A percentile compares a stretch with the other conserved stretches of the same genome.
These are phyloP conservation scores for Macaria notata DNA, from an alignment of 2,888 invertebrate genomes.

Conservation along the genomic window DNA sequence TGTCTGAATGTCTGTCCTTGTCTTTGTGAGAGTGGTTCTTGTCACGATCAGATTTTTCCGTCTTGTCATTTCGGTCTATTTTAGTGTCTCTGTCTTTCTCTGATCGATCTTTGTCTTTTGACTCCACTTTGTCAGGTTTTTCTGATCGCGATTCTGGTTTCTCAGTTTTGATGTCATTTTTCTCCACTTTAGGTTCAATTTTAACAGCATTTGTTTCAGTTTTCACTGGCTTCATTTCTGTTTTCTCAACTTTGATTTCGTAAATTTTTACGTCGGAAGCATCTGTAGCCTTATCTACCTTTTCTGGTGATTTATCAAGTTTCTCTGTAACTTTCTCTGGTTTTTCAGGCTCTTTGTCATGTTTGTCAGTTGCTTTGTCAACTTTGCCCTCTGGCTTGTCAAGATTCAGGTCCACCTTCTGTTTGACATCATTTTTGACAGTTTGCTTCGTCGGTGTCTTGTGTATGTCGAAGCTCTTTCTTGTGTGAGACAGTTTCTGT, in stretches of 20 bases:
- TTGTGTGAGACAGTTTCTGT: conserved; percentile 54
- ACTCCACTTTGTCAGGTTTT: conserved; percentile 32
- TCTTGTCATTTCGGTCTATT: conserved; percentile 19
- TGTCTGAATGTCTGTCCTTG: conserved; percentile 55
- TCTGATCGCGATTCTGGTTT: conserved; percentile 34
- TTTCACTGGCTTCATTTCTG: conserved; percentile 26
- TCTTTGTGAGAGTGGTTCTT: conserved; percentile 54
- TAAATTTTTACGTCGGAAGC: conserved; percentile 33
- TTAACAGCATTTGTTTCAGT: conserved; percentile 29
- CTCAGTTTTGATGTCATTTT: conserved; percentile 18
- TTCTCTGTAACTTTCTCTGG: conserved; percentile 21
- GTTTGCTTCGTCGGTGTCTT: conserved; percentile 51
- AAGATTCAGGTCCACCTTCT: conserved; percentile 35
- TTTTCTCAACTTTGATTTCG: conserved; percentile 31
- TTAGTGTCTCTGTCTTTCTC: conserved; percentile 32
- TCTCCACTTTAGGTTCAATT: conserved; percentile 22
- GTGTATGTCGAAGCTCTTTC: conserved; percentile 62
- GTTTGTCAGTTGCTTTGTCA: conserved; percentile 36
- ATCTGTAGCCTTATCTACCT: conserved; percentile 11
- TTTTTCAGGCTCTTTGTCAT: conserved; percentile 33
- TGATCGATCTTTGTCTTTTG: conserved; percentile 36
- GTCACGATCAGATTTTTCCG: conserved; percentile 41
- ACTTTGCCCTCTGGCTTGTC: conserved; percentile 39
- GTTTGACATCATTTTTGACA: conserved; percentile 42
- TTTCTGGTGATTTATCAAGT: conserved; percentile 17